phyloP scores from a whole-genome alignment of 2,113 vertebrate species.

The Meriones unguiculatus region DNA sequence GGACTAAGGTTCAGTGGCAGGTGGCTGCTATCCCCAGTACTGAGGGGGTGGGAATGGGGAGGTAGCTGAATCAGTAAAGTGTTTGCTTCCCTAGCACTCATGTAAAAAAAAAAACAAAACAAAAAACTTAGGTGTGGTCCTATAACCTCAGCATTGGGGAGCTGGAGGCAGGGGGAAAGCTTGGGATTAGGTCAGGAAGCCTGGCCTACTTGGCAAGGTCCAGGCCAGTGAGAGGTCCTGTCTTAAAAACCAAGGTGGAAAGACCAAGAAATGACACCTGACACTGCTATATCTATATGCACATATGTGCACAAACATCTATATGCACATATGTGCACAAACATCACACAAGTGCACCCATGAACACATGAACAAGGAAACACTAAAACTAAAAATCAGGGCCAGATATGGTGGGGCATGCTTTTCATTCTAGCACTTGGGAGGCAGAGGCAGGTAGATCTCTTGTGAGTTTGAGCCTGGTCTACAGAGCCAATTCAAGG shows the following conservation, averaged over 20 bases:
- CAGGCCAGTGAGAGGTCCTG: neutral
- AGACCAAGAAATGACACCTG: neutral
- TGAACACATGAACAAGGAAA: no score
- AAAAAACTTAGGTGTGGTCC: neutral
- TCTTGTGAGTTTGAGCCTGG: neutral
- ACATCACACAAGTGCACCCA: neutral
- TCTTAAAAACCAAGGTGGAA: neutral
- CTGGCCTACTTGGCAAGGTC: neutral
- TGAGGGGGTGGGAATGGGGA: neutral
- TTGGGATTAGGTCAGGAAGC: neutral
- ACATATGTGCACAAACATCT: neutral
- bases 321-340: neutral
- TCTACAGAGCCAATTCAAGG: neutral
- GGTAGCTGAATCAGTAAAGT: neutral
- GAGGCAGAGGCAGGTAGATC: neutral
- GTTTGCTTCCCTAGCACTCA: neutral
- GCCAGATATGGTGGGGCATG: neutral
- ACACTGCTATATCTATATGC: no score
- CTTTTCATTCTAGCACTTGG: neutral
- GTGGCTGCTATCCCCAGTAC: neutral
- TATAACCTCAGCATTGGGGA: no score
- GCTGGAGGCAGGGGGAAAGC: neutral
- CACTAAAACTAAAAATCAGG: neutral
- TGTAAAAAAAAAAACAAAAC: no score
- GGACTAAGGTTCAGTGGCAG: neutral